Evolutionary conservation across 2,888 invertebrate genomes (phyloP).

Genomic region (Sarcophaga caerulescens): DNA sequence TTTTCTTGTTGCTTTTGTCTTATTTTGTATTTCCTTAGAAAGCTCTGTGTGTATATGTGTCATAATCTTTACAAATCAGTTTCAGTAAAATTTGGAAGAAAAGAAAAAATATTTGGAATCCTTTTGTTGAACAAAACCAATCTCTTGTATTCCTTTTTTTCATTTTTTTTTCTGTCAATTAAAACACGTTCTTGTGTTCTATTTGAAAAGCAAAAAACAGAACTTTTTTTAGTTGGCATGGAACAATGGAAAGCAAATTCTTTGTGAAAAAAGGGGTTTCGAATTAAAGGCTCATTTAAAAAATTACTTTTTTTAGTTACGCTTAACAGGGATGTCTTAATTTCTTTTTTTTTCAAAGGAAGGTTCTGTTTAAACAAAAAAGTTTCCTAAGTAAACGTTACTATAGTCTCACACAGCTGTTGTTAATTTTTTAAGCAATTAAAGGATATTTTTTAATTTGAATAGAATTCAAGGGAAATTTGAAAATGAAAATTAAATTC

Average conservation of each 20-base stretch:
- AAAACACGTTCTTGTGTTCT: constrained; percentile 34
- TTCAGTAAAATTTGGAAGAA: background rate
- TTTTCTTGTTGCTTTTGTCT: background rate
- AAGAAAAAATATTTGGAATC: background rate
- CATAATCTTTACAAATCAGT: constrained; percentile 56
- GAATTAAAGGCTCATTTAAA: background rate
- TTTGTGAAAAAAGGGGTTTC: constrained; percentile 15
- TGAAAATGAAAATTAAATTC: background rate
- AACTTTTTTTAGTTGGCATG: background rate
- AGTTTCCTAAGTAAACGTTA: too few species aligned
- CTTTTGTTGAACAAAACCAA: background rate
- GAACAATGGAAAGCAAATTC: background rate
- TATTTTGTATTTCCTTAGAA: constrained; percentile 1
- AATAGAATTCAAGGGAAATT: background rate
- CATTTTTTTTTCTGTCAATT: constrained; percentile 50
- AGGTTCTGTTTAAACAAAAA: background rate
- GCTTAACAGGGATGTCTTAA: constrained; percentile 26
- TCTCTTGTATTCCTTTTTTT: constrained; percentile 20
- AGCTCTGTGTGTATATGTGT: constrained; percentile 31
- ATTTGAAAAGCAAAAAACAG: too few species aligned
- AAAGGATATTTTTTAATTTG: background rate
- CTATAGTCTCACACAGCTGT: too few species aligned
- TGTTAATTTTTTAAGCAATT: constrained; percentile 25
- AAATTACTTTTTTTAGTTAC: constrained; percentile 2
- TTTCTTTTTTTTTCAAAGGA: constrained; percentile 1